Conservation (phyloP, 1,140 invertebrate species). For the Monochamus saltuarius region DNA sequence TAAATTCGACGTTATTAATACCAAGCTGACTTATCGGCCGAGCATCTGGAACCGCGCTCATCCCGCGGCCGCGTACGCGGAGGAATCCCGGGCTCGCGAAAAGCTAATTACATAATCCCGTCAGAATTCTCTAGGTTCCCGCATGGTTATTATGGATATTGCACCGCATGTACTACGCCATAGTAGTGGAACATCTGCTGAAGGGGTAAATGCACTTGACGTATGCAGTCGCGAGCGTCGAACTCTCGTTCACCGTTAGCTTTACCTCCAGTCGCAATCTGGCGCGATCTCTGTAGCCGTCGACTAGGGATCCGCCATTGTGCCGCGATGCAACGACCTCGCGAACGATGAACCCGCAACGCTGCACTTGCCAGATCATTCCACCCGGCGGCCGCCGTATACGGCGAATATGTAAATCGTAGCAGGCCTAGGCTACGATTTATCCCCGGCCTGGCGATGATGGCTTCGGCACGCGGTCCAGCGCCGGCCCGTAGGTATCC, state of each 20-base stretch:
- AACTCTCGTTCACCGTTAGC: conserved; percentile 38
- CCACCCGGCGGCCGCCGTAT: neutral
- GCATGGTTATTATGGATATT: too few relatives aligned
- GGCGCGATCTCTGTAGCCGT: conserved; percentile 20
- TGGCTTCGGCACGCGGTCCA: neutral
- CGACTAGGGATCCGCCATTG: neutral
- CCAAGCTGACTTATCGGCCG: too few relatives aligned
- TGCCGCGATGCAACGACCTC: conserved; percentile 32
- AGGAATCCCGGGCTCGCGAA: too few relatives aligned
- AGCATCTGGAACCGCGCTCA: too few relatives aligned
- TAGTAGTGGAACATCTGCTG: conserved; percentile 1
- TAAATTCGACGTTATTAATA: too few relatives aligned
- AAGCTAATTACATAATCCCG: too few relatives aligned
- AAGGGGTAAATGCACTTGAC: conserved; percentile 36
- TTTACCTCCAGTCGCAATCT: conserved; percentile 35
- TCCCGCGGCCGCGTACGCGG: too few relatives aligned
- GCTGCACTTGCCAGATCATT: neutral
- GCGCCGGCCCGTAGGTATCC: neutral
- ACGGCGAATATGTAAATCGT: neutral
- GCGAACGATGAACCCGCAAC: conserved; percentile 32
- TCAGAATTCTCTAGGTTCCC: too few relatives aligned
- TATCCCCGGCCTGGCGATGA: neutral
- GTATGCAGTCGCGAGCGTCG: conserved; percentile 24
- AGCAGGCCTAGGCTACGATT: neutral
- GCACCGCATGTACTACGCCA: neutral